phyloP scores from a whole-genome alignment of 2,797 vertebrate genomes.

The Ceyx erithaca region DNA sequence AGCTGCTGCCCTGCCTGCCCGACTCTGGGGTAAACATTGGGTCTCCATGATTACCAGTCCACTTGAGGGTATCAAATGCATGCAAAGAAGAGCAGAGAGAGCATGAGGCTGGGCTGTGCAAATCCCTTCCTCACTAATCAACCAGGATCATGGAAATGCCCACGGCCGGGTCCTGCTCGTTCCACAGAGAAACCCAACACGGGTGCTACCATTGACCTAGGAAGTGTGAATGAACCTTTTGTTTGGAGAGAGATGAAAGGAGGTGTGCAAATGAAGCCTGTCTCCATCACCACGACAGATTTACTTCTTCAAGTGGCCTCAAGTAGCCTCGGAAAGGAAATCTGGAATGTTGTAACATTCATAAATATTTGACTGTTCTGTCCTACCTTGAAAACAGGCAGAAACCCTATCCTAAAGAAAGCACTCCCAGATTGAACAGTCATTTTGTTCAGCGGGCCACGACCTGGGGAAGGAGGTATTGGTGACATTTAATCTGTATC shows the following conservation, averaged over 20 bases:
- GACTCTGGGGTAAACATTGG: neutral
- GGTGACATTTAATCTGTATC: constrained; percentile 55
- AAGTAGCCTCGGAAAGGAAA: constrained; percentile 70
- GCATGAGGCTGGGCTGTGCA: neutral
- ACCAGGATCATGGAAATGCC: neutral
- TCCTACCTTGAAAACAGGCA: constrained; percentile 72
- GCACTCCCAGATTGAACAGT: constrained; percentile 52
- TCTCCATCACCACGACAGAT: constrained; percentile 68
- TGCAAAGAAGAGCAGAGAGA: neutral
- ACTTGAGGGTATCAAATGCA: neutral
- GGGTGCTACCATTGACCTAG: constrained; percentile 47
- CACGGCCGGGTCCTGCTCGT: neutral
- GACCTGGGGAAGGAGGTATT: constrained; percentile 26
- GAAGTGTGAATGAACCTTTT: constrained; percentile 65
- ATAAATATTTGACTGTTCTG: constrained; percentile 74
- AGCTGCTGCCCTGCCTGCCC: neutral
- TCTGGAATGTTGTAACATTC: constrained; percentile 69
- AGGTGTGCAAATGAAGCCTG: constrained; percentile 61
- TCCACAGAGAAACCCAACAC: neutral
- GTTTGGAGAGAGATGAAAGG: constrained; percentile 69
- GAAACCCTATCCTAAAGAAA: constrained; percentile 70
- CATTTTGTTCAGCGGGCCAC: constrained; percentile 64
- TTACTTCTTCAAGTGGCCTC: constrained; percentile 71
- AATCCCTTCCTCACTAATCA: neutral
- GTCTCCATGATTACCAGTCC: neutral